phyloP scores from a whole-genome alignment of 1,140 invertebrate species.

The Schmidtea mediterranea region DNA sequence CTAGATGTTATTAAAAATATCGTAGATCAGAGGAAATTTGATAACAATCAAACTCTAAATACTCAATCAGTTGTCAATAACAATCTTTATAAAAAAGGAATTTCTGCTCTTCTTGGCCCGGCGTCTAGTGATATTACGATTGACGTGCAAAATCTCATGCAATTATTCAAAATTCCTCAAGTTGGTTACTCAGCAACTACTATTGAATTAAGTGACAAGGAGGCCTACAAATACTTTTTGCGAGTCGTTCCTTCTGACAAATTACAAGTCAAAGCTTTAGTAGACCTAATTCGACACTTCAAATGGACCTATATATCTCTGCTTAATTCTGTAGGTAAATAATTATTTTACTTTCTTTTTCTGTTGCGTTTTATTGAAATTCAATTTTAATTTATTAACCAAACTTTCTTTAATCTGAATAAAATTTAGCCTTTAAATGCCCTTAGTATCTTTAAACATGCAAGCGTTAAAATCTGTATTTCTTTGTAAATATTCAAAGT shows the following conservation, averaged over 20 bases:
- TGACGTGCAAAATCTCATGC: constrained; percentile 50
- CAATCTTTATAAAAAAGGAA: constrained; percentile 19
- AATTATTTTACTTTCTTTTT: too few relatives aligned
- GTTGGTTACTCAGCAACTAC: constrained; percentile 54
- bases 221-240: constrained; percentile 46
- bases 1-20: constrained; percentile 44
- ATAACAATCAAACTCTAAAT: constrained; percentile 6
- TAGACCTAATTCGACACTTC: constrained; percentile 40
- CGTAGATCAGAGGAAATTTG: constrained; percentile 14
- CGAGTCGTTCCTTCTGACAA: constrained; percentile 52
- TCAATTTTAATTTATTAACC: too few relatives aligned
- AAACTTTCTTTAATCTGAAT: too few relatives aligned
- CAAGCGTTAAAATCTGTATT: too few relatives aligned
- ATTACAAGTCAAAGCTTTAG: constrained; percentile 47
- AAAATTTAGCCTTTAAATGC: too few relatives aligned
- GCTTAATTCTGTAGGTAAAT: too few relatives aligned
- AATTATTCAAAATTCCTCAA: constrained; percentile 49
- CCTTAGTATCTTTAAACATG: too few relatives aligned
- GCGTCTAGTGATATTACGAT: constrained; percentile 40
- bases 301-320: too few relatives aligned
- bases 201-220: constrained; percentile 46
- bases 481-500: too few relatives aligned
- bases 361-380: too few relatives aligned
- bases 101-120: constrained; percentile 42
- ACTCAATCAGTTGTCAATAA: constrained; percentile 8